Conservation (phyloP, 2,113 vertebrate genomes). For the Talpa occidentalis region DNA sequence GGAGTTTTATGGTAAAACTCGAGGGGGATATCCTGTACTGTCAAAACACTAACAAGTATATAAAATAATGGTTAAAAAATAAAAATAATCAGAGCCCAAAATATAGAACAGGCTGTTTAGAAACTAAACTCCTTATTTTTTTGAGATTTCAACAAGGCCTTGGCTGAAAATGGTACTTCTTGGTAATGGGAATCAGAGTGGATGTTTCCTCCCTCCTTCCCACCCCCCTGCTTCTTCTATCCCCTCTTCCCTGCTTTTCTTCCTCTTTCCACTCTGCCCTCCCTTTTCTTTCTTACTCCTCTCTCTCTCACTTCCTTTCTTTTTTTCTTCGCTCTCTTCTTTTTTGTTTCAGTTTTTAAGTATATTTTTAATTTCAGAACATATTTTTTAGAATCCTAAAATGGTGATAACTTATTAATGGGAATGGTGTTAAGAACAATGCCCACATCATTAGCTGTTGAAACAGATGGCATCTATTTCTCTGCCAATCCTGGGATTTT, state of each 20-base stretch:
- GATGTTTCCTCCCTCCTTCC: not conserved
- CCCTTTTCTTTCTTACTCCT: fast-evolving
- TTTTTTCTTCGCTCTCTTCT: not conserved
- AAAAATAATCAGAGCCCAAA: too few species aligned
- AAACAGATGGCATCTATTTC: not conserved
- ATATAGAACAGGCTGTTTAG: not conserved
- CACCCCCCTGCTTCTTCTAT: not conserved
- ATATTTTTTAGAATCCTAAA: not conserved
- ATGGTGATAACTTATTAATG: not conserved
- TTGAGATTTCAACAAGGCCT: not conserved
- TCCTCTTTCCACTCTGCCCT: not conserved
- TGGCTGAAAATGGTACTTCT: not conserved
- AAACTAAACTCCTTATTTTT: not conserved
- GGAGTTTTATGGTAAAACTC: too few species aligned
- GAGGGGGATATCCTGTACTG: too few species aligned
- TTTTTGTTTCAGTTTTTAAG: not conserved
- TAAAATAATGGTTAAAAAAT: too few species aligned
- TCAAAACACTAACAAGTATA: too few species aligned
- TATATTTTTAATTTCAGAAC: not conserved
- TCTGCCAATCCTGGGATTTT: not conserved
- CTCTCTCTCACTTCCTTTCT: not conserved
- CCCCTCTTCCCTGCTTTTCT: too few species aligned
- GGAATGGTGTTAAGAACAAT: not conserved
- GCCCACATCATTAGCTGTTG: not conserved
- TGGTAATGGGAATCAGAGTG: not conserved